Conservation (phyloP, 2,113 vertebrate genomes). For the Carlito syrichta region DNA sequence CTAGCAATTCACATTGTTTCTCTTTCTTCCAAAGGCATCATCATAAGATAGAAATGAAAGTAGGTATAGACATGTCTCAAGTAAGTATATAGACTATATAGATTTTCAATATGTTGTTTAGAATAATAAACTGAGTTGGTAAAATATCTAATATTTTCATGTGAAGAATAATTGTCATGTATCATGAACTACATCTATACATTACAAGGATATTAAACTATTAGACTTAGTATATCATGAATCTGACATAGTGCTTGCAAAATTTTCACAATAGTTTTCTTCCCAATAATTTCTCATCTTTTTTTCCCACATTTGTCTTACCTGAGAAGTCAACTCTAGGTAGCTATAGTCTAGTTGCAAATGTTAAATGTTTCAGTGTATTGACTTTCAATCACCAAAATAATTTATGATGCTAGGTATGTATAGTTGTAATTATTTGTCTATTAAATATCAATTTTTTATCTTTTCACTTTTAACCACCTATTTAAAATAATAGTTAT, state of each 20-base stretch:
- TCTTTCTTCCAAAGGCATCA: background rate
- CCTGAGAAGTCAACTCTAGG: background rate
- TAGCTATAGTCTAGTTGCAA: background rate
- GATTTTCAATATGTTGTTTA: background rate
- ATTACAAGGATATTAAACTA: background rate
- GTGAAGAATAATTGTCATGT: background rate
- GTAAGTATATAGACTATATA: background rate
- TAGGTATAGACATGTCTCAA: background rate
- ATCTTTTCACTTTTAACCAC: background rate
- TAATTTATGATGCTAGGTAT: conserved; percentile 16
- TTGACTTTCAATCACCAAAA: background rate
- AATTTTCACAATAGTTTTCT: background rate
- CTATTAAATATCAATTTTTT: conserved; percentile 2
- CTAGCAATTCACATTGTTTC: background rate
- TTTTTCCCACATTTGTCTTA: background rate
- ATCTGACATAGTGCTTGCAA: background rate
- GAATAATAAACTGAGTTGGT: background rate
- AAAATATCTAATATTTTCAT: background rate
- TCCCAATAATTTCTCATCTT: background rate
- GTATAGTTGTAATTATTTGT: background rate
- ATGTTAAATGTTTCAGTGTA: background rate
- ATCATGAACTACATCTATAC: background rate
- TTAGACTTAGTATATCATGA: background rate
- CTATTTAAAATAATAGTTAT: background rate
- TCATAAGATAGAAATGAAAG: background rate